Evolutionary conservation across 2,113 vertebrate species (phyloP).

Genomic region (Agelaius phoeniceus): DNA sequence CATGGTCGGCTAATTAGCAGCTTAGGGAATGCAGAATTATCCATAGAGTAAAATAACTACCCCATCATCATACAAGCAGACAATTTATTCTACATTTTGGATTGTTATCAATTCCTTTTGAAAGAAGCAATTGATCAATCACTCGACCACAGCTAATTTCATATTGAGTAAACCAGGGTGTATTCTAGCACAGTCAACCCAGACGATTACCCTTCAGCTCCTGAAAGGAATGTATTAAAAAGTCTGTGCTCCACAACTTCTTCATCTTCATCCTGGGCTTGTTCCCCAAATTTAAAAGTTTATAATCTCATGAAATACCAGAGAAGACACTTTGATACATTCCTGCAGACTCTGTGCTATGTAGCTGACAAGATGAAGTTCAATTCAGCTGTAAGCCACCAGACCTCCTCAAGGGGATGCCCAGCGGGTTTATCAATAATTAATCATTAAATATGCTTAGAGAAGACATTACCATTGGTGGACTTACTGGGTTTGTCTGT

Average conservation of each 20-base stretch:
- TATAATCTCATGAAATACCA: background rate
- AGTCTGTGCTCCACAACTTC: background rate
- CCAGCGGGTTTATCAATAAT: background rate
- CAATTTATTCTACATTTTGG: background rate
- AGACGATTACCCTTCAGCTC: background rate
- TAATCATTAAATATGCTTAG: background rate
- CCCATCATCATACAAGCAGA: background rate
- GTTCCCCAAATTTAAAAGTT: background rate
- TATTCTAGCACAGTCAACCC: background rate
- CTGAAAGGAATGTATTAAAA: background rate
- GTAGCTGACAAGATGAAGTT: background rate
- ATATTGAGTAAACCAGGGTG: background rate
- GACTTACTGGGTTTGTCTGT: slow-evolving; percentile 13
- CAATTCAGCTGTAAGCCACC: background rate
- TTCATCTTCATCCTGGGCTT: background rate
- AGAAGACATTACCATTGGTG: background rate
- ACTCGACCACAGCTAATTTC: background rate
- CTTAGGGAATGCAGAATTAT: background rate
- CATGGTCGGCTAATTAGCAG: background rate
- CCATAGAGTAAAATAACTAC: background rate
- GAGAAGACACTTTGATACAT: background rate
- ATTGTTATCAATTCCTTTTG: background rate
- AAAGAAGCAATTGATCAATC: background rate
- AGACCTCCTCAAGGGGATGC: background rate
- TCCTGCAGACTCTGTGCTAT: background rate